These are phyloP conservation scores for Heliothis peltigera DNA, from an alignment of 2,888 invertebrate genomes.

Conservation along the genomic window DNA sequence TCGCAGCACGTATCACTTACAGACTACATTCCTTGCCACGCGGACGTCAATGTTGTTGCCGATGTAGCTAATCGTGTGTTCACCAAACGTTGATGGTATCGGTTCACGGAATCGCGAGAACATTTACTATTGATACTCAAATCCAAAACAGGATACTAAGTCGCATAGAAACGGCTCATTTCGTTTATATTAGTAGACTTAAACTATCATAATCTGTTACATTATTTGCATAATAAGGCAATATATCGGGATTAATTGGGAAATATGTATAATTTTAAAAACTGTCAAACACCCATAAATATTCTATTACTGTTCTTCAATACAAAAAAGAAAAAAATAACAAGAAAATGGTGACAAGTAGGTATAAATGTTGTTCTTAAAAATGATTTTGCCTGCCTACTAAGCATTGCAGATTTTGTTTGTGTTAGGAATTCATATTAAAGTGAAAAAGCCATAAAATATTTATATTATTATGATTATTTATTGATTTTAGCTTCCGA, in stretches of 20 bases:
- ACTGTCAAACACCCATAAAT: slow-evolving; percentile 59
- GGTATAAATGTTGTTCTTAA: slow-evolving; percentile 16
- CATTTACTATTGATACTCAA: slow-evolving; percentile 11
- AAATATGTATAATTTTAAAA: slow-evolving; percentile 50
- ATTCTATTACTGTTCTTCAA: slow-evolving; percentile 36
- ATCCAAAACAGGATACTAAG: slow-evolving; percentile 35
- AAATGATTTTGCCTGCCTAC: neutral
- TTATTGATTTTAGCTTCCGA: slow-evolving; percentile 1
- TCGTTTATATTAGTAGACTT: slow-evolving; percentile 42
- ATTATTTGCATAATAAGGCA: slow-evolving; percentile 58
- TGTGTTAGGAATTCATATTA: neutral
- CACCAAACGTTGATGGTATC: slow-evolving; percentile 3
- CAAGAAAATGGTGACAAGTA: slow-evolving; percentile 17
- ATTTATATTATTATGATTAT: neutral
- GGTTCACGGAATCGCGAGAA: slow-evolving; percentile 13
- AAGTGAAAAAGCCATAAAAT: too few species aligned
- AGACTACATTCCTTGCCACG: slow-evolving; percentile 44
- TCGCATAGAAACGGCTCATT: slow-evolving; percentile 43
- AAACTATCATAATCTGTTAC: slow-evolving; percentile 50
- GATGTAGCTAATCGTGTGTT: slow-evolving; percentile 12
- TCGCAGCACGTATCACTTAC: slow-evolving; percentile 43
- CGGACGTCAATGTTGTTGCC: slow-evolving; percentile 26
- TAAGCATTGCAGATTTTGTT: neutral
- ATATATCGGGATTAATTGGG: slow-evolving; percentile 59
- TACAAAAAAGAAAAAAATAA: slow-evolving; percentile 9